Percentiles rank a stretch among this genome's conserved stretches.
Conservation (phyloP, 1,140 invertebrate species). For the Cheumatopsyche charites region DNA sequence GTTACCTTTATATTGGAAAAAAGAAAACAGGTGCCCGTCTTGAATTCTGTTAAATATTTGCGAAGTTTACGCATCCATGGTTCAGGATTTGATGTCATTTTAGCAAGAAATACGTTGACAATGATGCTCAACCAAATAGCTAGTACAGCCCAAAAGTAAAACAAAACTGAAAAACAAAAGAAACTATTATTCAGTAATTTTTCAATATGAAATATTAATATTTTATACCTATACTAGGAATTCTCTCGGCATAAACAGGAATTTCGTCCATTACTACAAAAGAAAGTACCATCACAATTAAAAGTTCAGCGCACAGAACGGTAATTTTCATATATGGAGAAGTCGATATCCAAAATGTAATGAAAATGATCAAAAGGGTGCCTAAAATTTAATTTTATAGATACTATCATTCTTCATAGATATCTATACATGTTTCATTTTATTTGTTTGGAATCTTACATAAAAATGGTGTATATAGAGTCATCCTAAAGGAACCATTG, state of each 20-base stretch:
- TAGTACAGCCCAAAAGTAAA: conserved; percentile 39
- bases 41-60: not conserved
- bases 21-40: not conserved
- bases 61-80: conserved; percentile 16
- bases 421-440: conserved; percentile 6
- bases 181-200: not conserved
- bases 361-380: conserved; percentile 31
- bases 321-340: conserved; percentile 26
- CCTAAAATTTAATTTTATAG: conserved; percentile 33
- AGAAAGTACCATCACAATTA: conserved; percentile 32
- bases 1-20: conserved; percentile 6
- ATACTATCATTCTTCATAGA: conserved; percentile 15
- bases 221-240: conserved; percentile 39
- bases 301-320: conserved; percentile 29
- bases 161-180: conserved; percentile 37
- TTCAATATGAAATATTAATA: not conserved
- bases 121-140: conserved; percentile 39
- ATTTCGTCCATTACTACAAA: conserved; percentile 34
- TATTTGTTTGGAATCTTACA: conserved; percentile 20
- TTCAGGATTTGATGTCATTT: conserved; percentile 11
- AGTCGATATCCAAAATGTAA: conserved; percentile 38
- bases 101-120: conserved; percentile 20
- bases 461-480: conserved; percentile 38
- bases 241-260: conserved; percentile 20
- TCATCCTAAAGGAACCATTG: not conserved